A percentile compares a stretch with the other conserved stretches of the same genome.
Conservation (phyloP, 2,888 invertebrate species). For the Drosophila robusta region DNA sequence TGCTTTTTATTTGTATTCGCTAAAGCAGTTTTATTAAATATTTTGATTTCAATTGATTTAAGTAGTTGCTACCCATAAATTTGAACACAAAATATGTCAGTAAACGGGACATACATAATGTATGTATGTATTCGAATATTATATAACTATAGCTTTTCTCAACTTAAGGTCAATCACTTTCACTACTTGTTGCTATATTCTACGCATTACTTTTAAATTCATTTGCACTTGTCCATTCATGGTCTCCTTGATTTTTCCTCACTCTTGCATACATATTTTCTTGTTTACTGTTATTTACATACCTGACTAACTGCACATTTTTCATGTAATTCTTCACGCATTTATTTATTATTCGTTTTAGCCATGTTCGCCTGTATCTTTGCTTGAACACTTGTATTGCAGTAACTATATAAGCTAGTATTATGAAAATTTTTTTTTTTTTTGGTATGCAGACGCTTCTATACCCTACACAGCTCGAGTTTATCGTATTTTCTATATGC, state of each 20-base stretch:
- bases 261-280: neutral
- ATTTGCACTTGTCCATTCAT: slow-evolving; percentile 11
- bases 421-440: slow-evolving; percentile 21
- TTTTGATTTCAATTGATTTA: slow-evolving; percentile 42
- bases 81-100: slow-evolving; percentile 74
- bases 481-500: slow-evolving; percentile 13
- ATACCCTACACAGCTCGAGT: slow-evolving; percentile 39
- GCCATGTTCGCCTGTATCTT: slow-evolving; percentile 6
- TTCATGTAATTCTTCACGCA: slow-evolving; percentile 2
- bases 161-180: slow-evolving; percentile 19
- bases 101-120: slow-evolving; percentile 56
- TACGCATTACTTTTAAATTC: neutral
- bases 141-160: slow-evolving; percentile 14
- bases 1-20: slow-evolving; percentile 38
- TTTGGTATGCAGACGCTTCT: slow-evolving; percentile 6
- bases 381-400: slow-evolving; percentile 26
- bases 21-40: slow-evolving; percentile 43
- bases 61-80: slow-evolving; percentile 61
- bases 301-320: neutral
- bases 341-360: neutral
- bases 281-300: slow-evolving; percentile 12
- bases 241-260: slow-evolving; percentile 4
- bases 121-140: slow-evolving; percentile 28
- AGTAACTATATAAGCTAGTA: slow-evolving; percentile 25
- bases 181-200: slow-evolving; percentile 2